Conservation (phyloP, 1,140 invertebrate genomes). For the Ruditapes philippinarum region DNA sequence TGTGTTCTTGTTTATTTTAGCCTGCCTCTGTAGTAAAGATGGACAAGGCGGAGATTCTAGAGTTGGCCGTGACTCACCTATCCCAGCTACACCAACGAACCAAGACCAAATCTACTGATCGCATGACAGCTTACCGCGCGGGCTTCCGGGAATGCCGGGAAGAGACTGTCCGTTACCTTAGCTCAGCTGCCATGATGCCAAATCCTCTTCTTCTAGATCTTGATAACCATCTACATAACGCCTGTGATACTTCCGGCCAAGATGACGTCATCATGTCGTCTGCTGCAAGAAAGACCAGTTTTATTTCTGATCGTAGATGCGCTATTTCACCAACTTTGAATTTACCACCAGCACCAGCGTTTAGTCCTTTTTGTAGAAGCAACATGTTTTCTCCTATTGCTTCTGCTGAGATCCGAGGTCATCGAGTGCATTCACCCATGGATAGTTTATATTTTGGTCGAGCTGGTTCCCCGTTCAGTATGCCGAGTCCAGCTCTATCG, state of each 20-base stretch:
- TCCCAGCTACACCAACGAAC: background rate
- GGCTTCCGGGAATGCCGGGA: conserved; percentile 30
- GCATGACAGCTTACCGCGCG: background rate
- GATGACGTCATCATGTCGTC: background rate
- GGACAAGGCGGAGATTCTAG: conserved; percentile 56
- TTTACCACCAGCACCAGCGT: background rate
- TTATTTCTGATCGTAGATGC: background rate
- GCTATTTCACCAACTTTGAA: background rate
- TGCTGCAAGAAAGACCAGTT: background rate
- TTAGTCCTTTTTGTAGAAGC: background rate
- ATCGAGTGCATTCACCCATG: background rate
- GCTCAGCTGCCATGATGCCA: background rate
- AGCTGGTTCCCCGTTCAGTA: background rate
- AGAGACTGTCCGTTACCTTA: conserved; percentile 31
- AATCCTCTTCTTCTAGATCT: background rate
- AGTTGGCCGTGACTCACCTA: conserved; percentile 33
- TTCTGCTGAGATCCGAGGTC: background rate
- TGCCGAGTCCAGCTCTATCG: background rate
- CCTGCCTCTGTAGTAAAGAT: background rate
- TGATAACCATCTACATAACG: background rate
- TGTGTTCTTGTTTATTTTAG: conserved; percentile 11
- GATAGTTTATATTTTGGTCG: background rate
- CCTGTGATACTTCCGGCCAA: background rate
- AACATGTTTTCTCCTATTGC: conserved; percentile 3
- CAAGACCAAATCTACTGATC: background rate